phyloP scores from a whole-genome alignment of 2,888 invertebrate genomes.

The Agrypnus murinus region DNA sequence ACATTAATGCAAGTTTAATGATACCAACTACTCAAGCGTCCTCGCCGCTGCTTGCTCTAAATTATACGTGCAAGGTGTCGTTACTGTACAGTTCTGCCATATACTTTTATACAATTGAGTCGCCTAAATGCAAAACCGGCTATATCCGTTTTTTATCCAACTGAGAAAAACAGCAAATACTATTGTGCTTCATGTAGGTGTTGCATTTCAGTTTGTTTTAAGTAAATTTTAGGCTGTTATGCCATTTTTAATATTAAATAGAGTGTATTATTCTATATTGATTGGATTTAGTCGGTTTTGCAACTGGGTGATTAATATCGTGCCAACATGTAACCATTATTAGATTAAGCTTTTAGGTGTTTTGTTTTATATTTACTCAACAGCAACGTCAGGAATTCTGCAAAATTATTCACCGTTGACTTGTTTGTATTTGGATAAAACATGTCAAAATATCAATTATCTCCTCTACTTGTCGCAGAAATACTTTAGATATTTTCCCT shows the following conservation, averaged over 20 bases:
- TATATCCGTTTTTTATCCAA: no score
- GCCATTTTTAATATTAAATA: neutral
- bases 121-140: slow-evolving; percentile 4
- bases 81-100: slow-evolving; percentile 18
- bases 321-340: no score
- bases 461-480: neutral
- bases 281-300: no score
- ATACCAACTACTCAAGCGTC: slow-evolving; percentile 39
- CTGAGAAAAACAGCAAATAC: no score
- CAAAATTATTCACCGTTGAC: neutral
- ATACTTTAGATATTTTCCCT: slow-evolving; percentile 14
- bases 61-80: slow-evolving; percentile 35
- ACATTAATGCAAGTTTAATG: slow-evolving; percentile 41
- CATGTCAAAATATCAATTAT: slow-evolving; percentile 18
- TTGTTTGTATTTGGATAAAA: slow-evolving; percentile 1
- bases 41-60: slow-evolving; percentile 34
- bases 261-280: no score
- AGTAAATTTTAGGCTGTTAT: no score
- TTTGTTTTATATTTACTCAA: no score
- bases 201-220: no score
- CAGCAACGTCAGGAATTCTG: neutral
- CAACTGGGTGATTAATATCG: no score
- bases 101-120: slow-evolving; percentile 13
- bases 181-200: no score
- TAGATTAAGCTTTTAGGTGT: no score